Evolutionary conservation across 2,797 vertebrate species (phyloP), one percentile per base, ranked within the genome.

Genomic region (Epinephelus malabaricus): DNA sequence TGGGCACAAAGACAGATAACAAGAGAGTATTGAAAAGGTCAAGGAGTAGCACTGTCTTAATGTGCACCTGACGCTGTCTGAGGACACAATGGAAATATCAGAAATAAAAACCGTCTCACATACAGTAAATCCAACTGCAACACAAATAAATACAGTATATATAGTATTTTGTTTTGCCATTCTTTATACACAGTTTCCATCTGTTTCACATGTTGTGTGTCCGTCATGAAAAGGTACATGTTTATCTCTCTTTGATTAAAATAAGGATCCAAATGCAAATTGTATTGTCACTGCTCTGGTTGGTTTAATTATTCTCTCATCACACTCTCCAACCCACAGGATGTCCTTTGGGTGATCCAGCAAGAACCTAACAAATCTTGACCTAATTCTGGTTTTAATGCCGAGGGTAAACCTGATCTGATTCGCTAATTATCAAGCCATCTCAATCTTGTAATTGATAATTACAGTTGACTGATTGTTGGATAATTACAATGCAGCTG

Each of bases 391-490:
- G 72, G 70, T 61, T 78, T 91, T 85, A 83, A 81, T 80, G 59
- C 27, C 30, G 59, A 11, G 66, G 75, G 67, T 83, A 88, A 86
- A 85, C 68, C 59, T 81, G 76, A 89, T 86, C 78, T 83, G 64
- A 84, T 89, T 93, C 43, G 53, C 61, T 78, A 86, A 91, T 91
- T 87, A 86, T 89, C 81, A 85, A 83, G 60, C 63, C 78, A 75
- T 55, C 83, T 89, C 86, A 63, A 73, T 90, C 79, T 84, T 89
- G 86, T 91, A 91, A 92, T 88, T 90, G 83, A 91, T 92, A 85
- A 92, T 94, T 88, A 89, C 64, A 79, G 75, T 23, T 69, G 84
- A 89, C 85, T 86, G 88, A 87, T 86, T 84, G 82, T 87, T 81
- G 76, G 86, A 79, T 90, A 89, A 90, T 92, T 89, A 84, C 83